phyloP scores from a whole-genome alignment of 2,113 vertebrate genomes.

The Nothocercus nigrocapillus region DNA sequence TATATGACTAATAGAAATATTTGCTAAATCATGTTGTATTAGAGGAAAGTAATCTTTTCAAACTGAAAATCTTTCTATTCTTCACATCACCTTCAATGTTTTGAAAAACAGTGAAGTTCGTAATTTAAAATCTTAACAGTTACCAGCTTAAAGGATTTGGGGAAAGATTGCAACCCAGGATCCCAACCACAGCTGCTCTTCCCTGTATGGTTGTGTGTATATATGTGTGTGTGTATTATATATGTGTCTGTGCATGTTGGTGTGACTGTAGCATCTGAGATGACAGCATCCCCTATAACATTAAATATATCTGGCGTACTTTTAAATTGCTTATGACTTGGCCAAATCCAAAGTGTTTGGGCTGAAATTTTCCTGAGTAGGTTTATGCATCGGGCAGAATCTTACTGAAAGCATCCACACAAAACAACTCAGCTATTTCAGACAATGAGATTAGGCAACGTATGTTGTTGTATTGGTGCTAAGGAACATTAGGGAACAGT shows the following conservation, averaged over 20 bases:
- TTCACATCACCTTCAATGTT: background rate
- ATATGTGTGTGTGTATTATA: background rate
- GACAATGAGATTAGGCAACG: slow-evolving; percentile 34
- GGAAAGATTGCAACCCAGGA: background rate
- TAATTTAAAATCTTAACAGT: background rate
- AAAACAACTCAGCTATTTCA: slow-evolving; percentile 41
- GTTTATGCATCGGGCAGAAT: background rate
- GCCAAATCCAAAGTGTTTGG: slow-evolving; percentile 17
- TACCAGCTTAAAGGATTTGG: background rate
- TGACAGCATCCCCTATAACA: background rate
- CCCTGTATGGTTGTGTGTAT: background rate
- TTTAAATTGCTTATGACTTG: slow-evolving; percentile 23
- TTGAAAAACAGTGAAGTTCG: background rate
- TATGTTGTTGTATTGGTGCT: slow-evolving; percentile 44
- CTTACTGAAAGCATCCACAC: slow-evolving; percentile 30
- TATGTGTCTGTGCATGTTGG: background rate
- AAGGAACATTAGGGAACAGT: slow-evolving; percentile 16
- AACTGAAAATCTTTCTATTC: background rate
- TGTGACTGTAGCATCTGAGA: background rate
- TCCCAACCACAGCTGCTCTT: background rate
- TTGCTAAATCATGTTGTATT: background rate
- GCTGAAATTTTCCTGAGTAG: background rate
- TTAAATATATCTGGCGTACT: background rate
- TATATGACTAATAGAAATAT: background rate
- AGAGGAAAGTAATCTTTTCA: background rate